Percentiles rank a stretch among this genome's conserved stretches.
Conservation (phyloP, 2,113 vertebrate species). For the Morphnarchus princeps region DNA sequence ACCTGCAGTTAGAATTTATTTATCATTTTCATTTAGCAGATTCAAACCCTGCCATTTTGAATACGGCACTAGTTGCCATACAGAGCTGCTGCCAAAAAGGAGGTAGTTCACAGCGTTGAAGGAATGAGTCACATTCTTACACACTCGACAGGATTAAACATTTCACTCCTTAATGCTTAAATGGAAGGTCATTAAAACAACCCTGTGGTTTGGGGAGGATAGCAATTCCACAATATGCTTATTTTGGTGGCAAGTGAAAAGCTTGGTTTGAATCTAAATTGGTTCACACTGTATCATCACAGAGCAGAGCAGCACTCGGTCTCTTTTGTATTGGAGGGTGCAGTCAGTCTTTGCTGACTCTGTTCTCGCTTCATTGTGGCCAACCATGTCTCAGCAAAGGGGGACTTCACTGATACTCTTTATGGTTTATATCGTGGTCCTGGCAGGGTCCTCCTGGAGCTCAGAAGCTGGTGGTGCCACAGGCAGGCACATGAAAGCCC, state of each 20-base stretch:
- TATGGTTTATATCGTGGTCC: background rate
- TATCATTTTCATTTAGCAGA: background rate
- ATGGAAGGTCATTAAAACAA: constrained; percentile 45
- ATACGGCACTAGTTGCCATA: background rate
- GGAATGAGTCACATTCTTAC: constrained; percentile 43
- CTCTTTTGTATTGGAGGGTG: background rate
- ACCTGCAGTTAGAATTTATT: constrained; percentile 13
- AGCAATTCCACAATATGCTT: background rate
- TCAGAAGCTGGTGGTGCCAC: background rate
- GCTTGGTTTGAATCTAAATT: background rate
- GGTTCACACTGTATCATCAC: background rate
- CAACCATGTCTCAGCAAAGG: background rate
- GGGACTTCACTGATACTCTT: background rate
- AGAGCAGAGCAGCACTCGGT: background rate
- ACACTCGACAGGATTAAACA: constrained; percentile 45
- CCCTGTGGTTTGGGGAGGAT: constrained; percentile 28
- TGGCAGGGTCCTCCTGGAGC: background rate
- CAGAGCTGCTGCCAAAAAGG: background rate
- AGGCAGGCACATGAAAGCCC: background rate
- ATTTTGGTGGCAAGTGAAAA: constrained; percentile 30
- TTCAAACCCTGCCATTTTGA: background rate
- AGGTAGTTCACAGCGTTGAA: background rate
- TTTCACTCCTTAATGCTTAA: constrained; percentile 51
- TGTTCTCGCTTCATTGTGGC: background rate
- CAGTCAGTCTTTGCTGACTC: background rate